Conservation (phyloP, 2,888 invertebrate genomes). For the Lochmaea capreae region DNA sequence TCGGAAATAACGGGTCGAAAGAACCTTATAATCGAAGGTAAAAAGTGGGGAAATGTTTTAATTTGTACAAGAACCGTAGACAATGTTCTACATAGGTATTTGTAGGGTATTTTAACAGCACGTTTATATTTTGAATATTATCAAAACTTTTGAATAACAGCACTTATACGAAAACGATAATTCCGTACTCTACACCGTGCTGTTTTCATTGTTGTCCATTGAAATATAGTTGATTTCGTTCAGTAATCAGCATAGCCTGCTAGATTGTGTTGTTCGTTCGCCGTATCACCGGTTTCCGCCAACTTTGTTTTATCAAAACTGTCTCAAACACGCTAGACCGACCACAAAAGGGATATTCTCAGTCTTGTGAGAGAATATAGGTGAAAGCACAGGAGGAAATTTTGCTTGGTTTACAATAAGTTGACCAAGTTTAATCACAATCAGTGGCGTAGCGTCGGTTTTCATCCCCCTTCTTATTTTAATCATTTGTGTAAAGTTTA, state of each 20-base stretch:
- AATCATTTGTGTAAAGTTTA: too few relatives aligned
- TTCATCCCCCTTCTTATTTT: too few relatives aligned
- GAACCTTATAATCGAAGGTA: not conserved
- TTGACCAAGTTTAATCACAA: too few relatives aligned
- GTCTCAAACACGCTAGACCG: constrained; percentile 26
- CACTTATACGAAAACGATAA: too few relatives aligned
- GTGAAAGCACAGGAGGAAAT: not conserved
- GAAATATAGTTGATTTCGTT: not conserved
- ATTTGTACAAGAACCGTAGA: not conserved
- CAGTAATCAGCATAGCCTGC: constrained; percentile 13
- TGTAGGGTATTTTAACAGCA: too few relatives aligned
- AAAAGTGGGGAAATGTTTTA: not conserved
- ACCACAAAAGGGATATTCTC: constrained; percentile 17
- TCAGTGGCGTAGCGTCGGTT: too few relatives aligned
- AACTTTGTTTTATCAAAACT: constrained; percentile 38
- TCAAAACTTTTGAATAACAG: too few relatives aligned
- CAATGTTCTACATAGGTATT: too few relatives aligned
- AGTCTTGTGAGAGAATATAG: not conserved
- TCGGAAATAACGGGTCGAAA: not conserved
- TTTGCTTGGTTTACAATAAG: not conserved
- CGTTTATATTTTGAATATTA: too few relatives aligned
- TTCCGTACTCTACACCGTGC: too few relatives aligned
- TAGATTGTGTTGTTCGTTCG: constrained; percentile 39
- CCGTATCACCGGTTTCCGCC: constrained; percentile 44
- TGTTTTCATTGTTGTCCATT: not conserved